phyloP scores from a whole-genome alignment of 2,888 invertebrate genomes.

The Ennomos erosarius region DNA sequence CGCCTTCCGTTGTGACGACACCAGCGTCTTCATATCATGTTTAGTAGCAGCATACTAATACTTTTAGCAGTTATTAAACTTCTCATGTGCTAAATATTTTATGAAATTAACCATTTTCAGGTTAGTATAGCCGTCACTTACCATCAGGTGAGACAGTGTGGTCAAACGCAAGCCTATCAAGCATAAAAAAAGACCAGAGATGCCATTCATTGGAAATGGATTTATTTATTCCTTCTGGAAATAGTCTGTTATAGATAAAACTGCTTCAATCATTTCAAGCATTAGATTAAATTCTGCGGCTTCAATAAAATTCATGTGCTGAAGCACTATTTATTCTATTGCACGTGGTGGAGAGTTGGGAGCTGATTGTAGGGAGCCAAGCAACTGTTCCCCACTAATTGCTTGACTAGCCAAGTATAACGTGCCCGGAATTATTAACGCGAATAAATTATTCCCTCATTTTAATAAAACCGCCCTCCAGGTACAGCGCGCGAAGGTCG shows the following conservation, averaged over 20 bases:
- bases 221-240: too few relatives aligned
- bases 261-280: too few relatives aligned
- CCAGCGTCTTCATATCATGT: neutral
- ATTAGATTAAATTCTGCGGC: too few relatives aligned
- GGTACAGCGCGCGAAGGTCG: slow-evolving; percentile 9
- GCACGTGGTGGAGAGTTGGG: neutral
- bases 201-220: too few relatives aligned
- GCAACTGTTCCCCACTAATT: neutral
- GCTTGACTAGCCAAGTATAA: neutral
- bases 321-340: neutral
- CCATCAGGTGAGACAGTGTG: too few relatives aligned
- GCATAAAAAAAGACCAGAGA: too few relatives aligned
- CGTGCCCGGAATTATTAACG: slow-evolving; percentile 8
- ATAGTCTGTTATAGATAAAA: too few relatives aligned
- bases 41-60: neutral
- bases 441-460: slow-evolving; percentile 11
- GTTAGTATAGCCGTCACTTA: too few relatives aligned
- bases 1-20: slow-evolving; percentile 9
- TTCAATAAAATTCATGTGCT: too few relatives aligned
- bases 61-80: neutral
- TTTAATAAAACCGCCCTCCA: slow-evolving; percentile 13
- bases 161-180: too few relatives aligned
- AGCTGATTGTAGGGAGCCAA: neutral
- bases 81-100: too few relatives aligned
- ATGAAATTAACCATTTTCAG: too few relatives aligned